Conservation (phyloP, 2,888 invertebrate species). For the Ormyrus pomaceus region DNA sequence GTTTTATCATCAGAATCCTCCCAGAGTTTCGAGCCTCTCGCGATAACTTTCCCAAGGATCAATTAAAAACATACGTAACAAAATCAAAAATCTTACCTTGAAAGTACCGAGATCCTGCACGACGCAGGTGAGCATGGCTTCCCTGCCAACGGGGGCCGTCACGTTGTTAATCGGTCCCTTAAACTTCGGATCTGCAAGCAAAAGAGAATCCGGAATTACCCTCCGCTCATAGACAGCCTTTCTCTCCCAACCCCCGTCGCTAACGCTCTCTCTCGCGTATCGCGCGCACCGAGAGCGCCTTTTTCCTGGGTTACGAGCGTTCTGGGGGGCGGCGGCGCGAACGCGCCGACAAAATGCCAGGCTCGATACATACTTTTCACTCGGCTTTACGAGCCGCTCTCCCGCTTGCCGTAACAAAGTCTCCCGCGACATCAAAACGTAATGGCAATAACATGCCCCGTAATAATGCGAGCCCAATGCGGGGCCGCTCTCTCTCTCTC, state of each 20-base stretch:
- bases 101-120: slow-evolving; percentile 89
- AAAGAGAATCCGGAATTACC: not conserved
- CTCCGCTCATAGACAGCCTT: too few species aligned
- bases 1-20: too few species aligned
- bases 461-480: slow-evolving; percentile 38
- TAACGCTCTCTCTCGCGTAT: too few species aligned
- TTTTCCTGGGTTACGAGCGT: slow-evolving; percentile 19
- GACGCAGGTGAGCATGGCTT: slow-evolving; percentile 87
- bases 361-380: slow-evolving; percentile 43
- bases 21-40: too few species aligned
- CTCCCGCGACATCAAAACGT: slow-evolving; percentile 56
- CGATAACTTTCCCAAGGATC: too few species aligned
- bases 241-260: too few species aligned
- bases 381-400: slow-evolving; percentile 30
- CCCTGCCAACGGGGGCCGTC: slow-evolving; percentile 89
- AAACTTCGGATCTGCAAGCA: slow-evolving; percentile 86
- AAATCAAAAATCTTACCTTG: slow-evolving; percentile 80
- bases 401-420: slow-evolving; percentile 49
- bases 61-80: too few species aligned
- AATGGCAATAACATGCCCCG: slow-evolving; percentile 52
- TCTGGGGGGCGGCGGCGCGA: not conserved
- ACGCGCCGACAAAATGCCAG: slow-evolving; percentile 26
- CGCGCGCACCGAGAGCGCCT: not conserved
- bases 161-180: slow-evolving; percentile 89
- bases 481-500: not conserved